phyloP scores from a whole-genome alignment of 2,113 vertebrate genomes.

The Apteryx owenii region DNA sequence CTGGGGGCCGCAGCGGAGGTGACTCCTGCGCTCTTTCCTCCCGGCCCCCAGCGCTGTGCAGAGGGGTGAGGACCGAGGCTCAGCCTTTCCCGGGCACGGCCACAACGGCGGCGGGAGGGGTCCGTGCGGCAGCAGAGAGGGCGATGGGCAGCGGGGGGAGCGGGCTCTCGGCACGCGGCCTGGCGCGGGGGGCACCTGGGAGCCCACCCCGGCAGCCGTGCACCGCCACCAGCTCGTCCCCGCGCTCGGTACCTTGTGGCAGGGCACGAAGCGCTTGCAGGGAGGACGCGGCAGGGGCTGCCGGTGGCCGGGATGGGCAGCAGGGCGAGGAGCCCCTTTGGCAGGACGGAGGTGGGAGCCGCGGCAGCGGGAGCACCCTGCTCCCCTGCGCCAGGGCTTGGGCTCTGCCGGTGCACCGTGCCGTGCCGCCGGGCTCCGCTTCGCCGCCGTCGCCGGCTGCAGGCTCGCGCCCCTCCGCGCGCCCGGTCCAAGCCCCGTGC shows the following conservation, averaged over 20 bases:
- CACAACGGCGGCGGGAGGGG: not conserved
- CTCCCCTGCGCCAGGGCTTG: not conserved
- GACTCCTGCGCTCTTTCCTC: not conserved
- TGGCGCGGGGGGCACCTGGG: too few relatives aligned
- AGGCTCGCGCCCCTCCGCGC: not conserved
- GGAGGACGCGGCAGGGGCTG: rapidly evolving
- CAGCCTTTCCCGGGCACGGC: not conserved
- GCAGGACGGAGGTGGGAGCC: too few relatives aligned
- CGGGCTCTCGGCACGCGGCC: rapidly evolving
- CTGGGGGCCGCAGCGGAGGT: rapidly evolving
- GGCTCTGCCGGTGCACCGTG: too few relatives aligned
- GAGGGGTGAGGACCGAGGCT: not conserved
- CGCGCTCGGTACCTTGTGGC: rapidly evolving
- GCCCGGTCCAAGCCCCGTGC: not conserved
- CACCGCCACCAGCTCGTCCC: rapidly evolving
- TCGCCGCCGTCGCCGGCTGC: too few relatives aligned
- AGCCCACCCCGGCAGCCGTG: too few relatives aligned
- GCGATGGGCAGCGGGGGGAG: not conserved
- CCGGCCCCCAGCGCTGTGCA: not conserved
- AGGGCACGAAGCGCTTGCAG: not conserved
- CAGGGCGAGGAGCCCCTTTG: too few relatives aligned
- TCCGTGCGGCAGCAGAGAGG: rapidly evolving
- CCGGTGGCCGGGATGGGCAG: too few relatives aligned
- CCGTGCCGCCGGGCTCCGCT: too few relatives aligned
- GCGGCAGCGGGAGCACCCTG: too few relatives aligned